Percentiles rank a stretch among this genome's conserved stretches.
phyloP scores from a whole-genome alignment of 2,797 vertebrate species.

The Astyanax mexicanus region DNA sequence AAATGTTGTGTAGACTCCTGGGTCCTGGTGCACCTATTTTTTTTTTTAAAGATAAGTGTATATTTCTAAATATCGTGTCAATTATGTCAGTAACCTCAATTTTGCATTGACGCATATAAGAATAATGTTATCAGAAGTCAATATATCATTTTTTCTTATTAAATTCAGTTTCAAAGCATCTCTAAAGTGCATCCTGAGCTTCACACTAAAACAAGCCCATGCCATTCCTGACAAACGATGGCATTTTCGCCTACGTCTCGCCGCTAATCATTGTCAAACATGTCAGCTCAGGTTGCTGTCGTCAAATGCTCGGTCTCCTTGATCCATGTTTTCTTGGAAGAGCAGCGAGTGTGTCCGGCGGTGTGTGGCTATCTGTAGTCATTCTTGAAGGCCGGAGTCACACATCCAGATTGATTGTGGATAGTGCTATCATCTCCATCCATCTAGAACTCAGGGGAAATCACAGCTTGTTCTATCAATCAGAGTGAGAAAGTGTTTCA shows the following conservation, averaged over 20 bases:
- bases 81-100: no score
- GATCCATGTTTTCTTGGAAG: constrained; percentile 48
- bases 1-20: no score
- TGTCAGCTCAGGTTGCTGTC: constrained; percentile 22
- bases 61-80: no score
- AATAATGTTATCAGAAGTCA: no score
- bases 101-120: no score
- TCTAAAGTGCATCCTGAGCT: background rate
- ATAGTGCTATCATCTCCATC: constrained; percentile 62
- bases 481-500: constrained; percentile 66
- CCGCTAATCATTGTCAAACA: constrained; percentile 32
- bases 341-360: constrained; percentile 46
- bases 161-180: no score
- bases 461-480: constrained; percentile 68
- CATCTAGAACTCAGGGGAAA: constrained; percentile 68
- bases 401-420: constrained; percentile 61
- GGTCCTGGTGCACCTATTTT: no score
- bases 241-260: background rate
- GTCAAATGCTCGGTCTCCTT: constrained; percentile 40
- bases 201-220: background rate
- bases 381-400: constrained; percentile 61
- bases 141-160: no score
- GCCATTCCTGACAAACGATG: constrained; percentile 4
- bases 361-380: constrained; percentile 58
- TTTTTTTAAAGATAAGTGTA: no score